Conservation (phyloP, 2,113 vertebrate species). For the Corythornis madagascariensis region DNA sequence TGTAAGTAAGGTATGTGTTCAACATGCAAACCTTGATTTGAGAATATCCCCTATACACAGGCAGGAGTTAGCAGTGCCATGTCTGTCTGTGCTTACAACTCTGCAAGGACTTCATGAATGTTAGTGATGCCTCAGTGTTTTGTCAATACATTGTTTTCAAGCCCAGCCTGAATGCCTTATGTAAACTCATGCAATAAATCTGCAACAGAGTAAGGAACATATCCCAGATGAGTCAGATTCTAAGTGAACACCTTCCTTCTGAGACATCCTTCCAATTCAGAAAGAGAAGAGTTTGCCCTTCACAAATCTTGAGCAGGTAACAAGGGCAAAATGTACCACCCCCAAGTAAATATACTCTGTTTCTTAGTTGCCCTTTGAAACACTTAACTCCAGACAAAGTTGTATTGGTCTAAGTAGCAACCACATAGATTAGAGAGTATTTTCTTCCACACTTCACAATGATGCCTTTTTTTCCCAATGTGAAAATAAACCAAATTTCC, state of each 20-base stretch:
- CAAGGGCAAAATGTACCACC: neutral
- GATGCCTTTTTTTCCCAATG: neutral
- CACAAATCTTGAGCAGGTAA: neutral
- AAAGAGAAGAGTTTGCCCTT: neutral
- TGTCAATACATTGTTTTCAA: neutral
- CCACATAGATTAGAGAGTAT: neutral
- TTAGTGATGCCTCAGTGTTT: neutral
- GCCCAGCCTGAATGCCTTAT: neutral
- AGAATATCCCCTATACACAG: neutral
- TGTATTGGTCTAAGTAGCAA: neutral
- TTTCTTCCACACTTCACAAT: neutral
- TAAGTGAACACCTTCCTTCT: neutral
- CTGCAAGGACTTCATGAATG: neutral
- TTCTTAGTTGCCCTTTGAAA: neutral
- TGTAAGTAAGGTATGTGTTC: neutral
- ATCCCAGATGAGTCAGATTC: neutral
- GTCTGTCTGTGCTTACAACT: neutral
- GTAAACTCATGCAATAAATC: neutral
- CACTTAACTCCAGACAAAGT: neutral
- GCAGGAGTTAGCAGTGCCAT: neutral
- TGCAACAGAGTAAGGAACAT: neutral
- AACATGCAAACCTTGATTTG: accelerated
- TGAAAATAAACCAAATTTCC: neutral
- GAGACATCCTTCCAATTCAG: neutral
- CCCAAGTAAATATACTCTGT: neutral